Evolutionary conservation across 2,888 invertebrate genomes (phyloP), one percentile per base, ranked within the genome.

Genomic region (Oasisia sp.): DNA sequence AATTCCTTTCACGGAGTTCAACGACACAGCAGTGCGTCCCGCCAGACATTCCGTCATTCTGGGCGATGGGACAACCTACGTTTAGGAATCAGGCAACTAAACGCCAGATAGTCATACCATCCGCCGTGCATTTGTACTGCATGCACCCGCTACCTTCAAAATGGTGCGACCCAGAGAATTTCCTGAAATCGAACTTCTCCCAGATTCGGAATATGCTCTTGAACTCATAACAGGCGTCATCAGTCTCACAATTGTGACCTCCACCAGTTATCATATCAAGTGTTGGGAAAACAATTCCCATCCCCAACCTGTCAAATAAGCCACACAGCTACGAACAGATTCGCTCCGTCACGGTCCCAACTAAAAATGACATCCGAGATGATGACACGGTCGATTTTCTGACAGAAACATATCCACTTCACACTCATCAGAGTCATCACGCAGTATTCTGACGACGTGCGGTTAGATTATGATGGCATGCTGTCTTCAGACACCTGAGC

Each of bases 161-260:
- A 91, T 58, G 38, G 32, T 91, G 27, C 92, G 92, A 90, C 91
- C 92, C 32, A 91, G 92, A n/a, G 92, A 92, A n/a, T 92, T 45
- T 50, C n/a, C 92, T 9, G 92, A 92, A 74, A 19, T 92, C 14
- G 74, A 90, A n/a, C 27, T 92, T 19, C 92, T 91, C 38, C 38
- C 38, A 38, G 38, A 38, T 38, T 38, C 74, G 74, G 27, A 74
- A 74, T 74, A 74, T 27, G 74, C 74, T 74, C 74, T 74, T 74
- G 74, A 74, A 27, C 74, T 74, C 74, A 19, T 7, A 74, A 74
- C 27, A 74, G 19, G 74, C n/a, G 74, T 74, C 74, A 74, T 74
- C 74, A 74, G n/a, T 50, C 50, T 14, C 50, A 50, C 50, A 50
- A 50, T 14, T 50, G 50, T 50, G 12, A 11, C 74, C 74, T 74